Percentiles rank a stretch among this genome's conserved stretches.
Evolutionary conservation across 2,888 invertebrate genomes (phyloP).

Genomic region (Itoplectis maculator): DNA sequence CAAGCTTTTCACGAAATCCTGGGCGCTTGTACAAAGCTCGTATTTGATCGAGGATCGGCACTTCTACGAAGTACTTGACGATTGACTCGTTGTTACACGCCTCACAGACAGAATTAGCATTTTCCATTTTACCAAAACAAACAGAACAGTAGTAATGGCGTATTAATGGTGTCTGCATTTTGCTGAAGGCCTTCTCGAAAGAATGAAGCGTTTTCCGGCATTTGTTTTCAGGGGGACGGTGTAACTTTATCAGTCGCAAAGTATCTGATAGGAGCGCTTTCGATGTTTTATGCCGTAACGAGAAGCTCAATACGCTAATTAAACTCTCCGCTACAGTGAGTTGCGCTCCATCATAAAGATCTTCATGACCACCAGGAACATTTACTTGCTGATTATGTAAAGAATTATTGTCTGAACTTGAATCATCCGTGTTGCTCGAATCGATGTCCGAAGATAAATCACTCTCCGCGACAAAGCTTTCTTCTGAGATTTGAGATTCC

Average conservation of each 20-base stretch:
- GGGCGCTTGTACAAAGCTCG: conserved; percentile 48
- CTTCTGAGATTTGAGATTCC: too few species aligned
- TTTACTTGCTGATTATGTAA: too few species aligned
- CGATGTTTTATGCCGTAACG: conserved; percentile 9
- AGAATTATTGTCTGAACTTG: too few species aligned
- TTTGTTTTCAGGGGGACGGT: conserved; percentile 1
- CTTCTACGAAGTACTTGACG: conserved; percentile 58
- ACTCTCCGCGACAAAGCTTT: too few species aligned
- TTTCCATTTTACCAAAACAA: background rate
- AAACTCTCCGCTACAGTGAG: conserved; percentile 18
- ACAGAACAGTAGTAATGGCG: conserved; percentile 16
- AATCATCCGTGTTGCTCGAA: too few species aligned
- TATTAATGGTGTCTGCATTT: background rate
- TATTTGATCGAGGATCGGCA: conserved; percentile 56
- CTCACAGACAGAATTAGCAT: background rate
- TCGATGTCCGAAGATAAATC: too few species aligned
- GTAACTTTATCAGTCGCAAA: background rate
- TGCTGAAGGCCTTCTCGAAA: conserved; percentile 1
- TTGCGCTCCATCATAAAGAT: background rate
- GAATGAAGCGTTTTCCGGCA: background rate
- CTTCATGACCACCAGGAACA: background rate
- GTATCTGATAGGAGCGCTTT: conserved; percentile 2
- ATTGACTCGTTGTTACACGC: conserved; percentile 4
- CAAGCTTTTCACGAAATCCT: conserved; percentile 49
- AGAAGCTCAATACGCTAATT: background rate